Evolutionary conservation across 2,888 invertebrate species (phyloP).

Genomic region (Aphelenchoides bicaudatus): DNA sequence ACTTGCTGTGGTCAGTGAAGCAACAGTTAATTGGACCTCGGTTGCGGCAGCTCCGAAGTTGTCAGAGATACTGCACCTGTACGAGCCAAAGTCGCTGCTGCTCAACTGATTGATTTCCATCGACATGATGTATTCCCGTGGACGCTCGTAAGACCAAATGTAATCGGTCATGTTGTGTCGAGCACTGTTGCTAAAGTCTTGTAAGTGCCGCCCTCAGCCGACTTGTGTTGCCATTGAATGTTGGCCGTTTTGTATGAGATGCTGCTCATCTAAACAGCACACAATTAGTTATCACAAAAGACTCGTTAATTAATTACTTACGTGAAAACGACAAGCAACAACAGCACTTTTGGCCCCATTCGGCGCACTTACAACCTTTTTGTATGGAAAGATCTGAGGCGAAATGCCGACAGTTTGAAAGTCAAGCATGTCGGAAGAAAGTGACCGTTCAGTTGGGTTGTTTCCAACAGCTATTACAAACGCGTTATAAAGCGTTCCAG

Average conservation of each 20-base stretch:
- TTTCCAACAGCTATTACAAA: conserved; percentile 28
- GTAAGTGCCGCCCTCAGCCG: conserved; percentile 11
- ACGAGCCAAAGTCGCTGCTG: conserved; percentile 32
- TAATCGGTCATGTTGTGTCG: conserved; percentile 30
- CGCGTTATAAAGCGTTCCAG: conserved; percentile 34
- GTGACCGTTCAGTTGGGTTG: conserved; percentile 26
- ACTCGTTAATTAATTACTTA: too few relatives aligned
- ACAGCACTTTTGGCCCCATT: conserved; percentile 24
- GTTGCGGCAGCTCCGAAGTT: conserved; percentile 32
- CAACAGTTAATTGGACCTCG: conserved; percentile 23
- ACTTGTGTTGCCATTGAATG: conserved; percentile 26
- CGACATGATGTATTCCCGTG: conserved; percentile 34
- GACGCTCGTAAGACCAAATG: conserved; percentile 27
- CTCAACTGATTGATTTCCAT: conserved; percentile 34
- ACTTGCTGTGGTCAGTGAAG: conserved; percentile 15
- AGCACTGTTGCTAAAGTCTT: background rate
- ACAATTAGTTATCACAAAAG: too few relatives aligned
- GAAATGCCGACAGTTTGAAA: conserved; percentile 37
- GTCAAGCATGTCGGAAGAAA: conserved; percentile 29
- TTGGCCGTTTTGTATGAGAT: conserved; percentile 12
- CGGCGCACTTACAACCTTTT: conserved; percentile 25
- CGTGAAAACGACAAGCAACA: conserved; percentile 36
- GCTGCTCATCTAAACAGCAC: conserved; percentile 34
- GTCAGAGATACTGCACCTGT: conserved; percentile 37
- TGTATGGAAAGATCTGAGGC: conserved; percentile 34